These are phyloP conservation scores for Laothoe populi DNA, from an alignment of 2,888 invertebrate species.

Conservation along the genomic window DNA sequence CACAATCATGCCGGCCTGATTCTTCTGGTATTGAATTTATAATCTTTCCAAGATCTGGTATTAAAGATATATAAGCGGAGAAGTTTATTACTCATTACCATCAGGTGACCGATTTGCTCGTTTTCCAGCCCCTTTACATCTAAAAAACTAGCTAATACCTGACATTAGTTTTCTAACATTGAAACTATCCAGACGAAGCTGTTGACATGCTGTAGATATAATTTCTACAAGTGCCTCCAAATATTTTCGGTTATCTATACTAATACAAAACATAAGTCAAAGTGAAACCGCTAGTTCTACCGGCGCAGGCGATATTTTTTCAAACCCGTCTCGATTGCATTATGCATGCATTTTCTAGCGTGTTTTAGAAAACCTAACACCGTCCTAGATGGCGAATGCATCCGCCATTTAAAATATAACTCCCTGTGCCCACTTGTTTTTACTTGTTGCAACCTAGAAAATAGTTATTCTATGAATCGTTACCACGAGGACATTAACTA, in stretches of 20 bases:
- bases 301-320: slow-evolving; percentile 8
- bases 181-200: too few relatives aligned
- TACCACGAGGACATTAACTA: slow-evolving; percentile 38
- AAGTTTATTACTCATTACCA: too few relatives aligned
- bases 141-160: too few relatives aligned
- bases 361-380: slow-evolving; percentile 66
- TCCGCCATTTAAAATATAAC: slow-evolving; percentile 72
- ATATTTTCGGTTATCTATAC: neutral
- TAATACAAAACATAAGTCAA: neutral
- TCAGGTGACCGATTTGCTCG: too few relatives aligned
- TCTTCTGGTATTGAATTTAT: too few relatives aligned
- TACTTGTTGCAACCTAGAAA: slow-evolving; percentile 75
- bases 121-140: too few relatives aligned
- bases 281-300: slow-evolving; percentile 1
- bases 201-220: too few relatives aligned
- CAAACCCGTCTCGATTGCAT: slow-evolving; percentile 22
- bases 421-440: slow-evolving; percentile 68
- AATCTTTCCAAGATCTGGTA: too few relatives aligned
- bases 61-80: too few relatives aligned
- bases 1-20: too few relatives aligned
- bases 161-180: too few relatives aligned
- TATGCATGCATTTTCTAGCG: slow-evolving; percentile 60
- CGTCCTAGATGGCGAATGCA: slow-evolving; percentile 68
- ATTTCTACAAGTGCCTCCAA: too few relatives aligned
- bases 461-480: slow-evolving; percentile 66